phyloP scores from a whole-genome alignment of 2,888 invertebrate species.

The Andrena trimmerana region DNA sequence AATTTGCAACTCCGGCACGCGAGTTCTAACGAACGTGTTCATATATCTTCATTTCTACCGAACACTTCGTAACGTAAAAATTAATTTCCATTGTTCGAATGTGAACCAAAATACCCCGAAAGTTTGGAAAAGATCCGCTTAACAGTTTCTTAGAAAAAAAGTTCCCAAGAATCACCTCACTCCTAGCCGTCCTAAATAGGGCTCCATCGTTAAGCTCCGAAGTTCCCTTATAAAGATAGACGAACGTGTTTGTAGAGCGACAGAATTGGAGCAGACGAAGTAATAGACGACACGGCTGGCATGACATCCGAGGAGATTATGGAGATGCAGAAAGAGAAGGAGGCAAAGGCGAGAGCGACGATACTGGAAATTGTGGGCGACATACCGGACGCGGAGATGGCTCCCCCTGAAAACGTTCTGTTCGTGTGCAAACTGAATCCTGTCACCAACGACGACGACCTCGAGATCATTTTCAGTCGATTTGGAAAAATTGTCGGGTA shows the following conservation, averaged over 20 bases:
- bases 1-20: too few relatives aligned
- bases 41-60: too few relatives aligned
- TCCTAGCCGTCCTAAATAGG: too few relatives aligned
- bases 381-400: slow-evolving; percentile 98
- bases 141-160: too few relatives aligned
- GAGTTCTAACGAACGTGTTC: too few relatives aligned
- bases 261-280: slow-evolving; percentile 97
- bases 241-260: slow-evolving; percentile 87
- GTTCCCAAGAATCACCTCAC: too few relatives aligned
- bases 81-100: too few relatives aligned
- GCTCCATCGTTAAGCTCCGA: background rate
- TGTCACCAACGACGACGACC: slow-evolving; percentile 98
- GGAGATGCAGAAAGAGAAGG: slow-evolving; percentile 95
- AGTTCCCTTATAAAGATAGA: background rate
- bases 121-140: too few relatives aligned
- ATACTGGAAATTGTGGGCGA: slow-evolving; percentile 99
- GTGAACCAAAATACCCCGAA: too few relatives aligned
- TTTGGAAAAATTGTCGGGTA: slow-evolving; percentile 95
- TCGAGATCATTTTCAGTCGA: slow-evolving; percentile 98
- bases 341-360: slow-evolving; percentile 98
- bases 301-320: slow-evolving; percentile 93
- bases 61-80: too few relatives aligned
- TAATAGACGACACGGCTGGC: slow-evolving; percentile 95
- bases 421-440: slow-evolving; percentile 99
- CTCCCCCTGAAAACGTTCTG: slow-evolving; percentile 99